Evolutionary conservation across 30 jellyfish, hydroid and myxozoan species (phyloP), one percentile per base, ranked within the genome.

Genomic region (Hydractinia echinata): DNA sequence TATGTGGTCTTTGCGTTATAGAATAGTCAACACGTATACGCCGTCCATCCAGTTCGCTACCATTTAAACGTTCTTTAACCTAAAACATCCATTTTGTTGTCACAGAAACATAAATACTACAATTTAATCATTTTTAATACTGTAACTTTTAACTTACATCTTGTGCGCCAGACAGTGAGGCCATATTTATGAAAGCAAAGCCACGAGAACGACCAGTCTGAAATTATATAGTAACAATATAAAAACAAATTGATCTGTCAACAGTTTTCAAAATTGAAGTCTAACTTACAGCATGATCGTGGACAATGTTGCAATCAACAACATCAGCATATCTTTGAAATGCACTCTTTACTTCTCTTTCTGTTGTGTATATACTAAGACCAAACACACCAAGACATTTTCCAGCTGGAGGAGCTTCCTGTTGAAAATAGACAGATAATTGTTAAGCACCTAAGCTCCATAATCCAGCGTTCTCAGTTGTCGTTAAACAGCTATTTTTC

Each of bases 371-470:
- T 60, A 95, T 73, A 69, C 99, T 95, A 52, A 95, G 83, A 5
- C 99, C 99, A 90, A 95, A 95, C n/a, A 95, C 96, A 5, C 99
- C 99, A 66, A 95, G 96, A 81, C 99, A 95, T 84, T 87, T 89
- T 5, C 99, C 97, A 55, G 91, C 88, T 19, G 97, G 96, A 58
- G 99, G 99, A 48, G 92, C 92, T 76, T 95, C 99, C 99, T 95
- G 49, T 4, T 81, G 67, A 67, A 55, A 86, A 48, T 3, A 71
- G 7, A 8, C 15, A 20, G 9, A 20, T 14, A 4, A 71, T 7
- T 19, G 44, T n/a, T 71, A 67, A 21, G 3, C 1, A 67, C 78
- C 19, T 58, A 58, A 58, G 69, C 69, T 58, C 3, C 69, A 58
- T 18, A 13, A 0, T 11, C 1, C 15, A 18, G 19, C 15, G 3